phyloP scores from a whole-genome alignment of 37 sponge, comb jelly and placozoan genomes.

The Petrosia ficiformis region DNA sequence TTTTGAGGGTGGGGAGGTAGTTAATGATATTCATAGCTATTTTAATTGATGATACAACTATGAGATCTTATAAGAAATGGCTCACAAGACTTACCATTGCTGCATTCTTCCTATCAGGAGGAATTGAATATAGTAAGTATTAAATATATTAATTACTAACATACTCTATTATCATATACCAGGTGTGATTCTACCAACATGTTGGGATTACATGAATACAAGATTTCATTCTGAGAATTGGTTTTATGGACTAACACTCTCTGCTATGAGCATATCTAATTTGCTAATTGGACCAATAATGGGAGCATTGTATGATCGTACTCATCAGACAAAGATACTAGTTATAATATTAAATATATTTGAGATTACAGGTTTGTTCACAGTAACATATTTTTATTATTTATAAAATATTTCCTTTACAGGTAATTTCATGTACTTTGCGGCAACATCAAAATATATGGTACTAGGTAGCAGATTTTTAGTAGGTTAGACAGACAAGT shows the following conservation, averaged over 20 bases:
- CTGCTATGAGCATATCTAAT: constrained; percentile 84
- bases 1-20: no score
- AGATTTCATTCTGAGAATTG: constrained; percentile 24
- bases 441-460: constrained; percentile 62
- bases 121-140: constrained; percentile 69
- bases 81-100: constrained; percentile 41
- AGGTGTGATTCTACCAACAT: constrained; percentile 81
- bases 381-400: background rate
- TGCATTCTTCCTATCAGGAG: constrained; percentile 66
- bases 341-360: constrained; percentile 68
- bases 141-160: background rate
- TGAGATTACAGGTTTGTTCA: constrained; percentile 78
- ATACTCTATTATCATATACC: background rate
- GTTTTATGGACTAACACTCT: constrained; percentile 74
- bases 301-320: constrained; percentile 72
- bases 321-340: constrained; percentile 56
- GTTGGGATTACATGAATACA: constrained; percentile 67
- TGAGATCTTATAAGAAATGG: no score
- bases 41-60: no score
- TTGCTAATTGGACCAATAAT: constrained; percentile 72
- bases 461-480: constrained; percentile 72
- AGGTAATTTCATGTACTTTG: constrained; percentile 88
- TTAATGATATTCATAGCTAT: no score
- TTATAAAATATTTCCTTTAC: background rate
- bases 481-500: constrained; percentile 49